Evolutionary conservation across 2,888 invertebrate species (phyloP), one percentile per base, ranked within the genome.

Genomic region (Opisthograptis luteolata): DNA sequence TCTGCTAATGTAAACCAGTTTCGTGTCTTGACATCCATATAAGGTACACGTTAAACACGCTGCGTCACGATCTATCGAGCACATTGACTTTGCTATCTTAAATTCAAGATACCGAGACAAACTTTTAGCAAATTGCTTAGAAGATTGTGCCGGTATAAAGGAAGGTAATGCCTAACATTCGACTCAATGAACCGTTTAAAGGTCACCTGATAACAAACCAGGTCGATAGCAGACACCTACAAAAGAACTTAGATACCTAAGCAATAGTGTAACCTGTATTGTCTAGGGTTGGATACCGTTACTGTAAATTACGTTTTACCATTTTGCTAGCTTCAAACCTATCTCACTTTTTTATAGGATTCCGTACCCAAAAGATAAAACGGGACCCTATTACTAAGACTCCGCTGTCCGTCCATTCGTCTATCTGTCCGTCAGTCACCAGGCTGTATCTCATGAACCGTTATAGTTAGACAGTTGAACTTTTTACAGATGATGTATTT

Each of bases 101-200:
- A 30, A 30, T 47, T 35, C n/a, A 17, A 10, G 17, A 30, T 7
- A 40, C 34, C 22, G 22, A 32, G 12, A 19, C 12, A 41, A 35
- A 41, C 41, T 30, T 15, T 42, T 28, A 36, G 25, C 9, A 27
- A 49, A 49, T 43, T 39, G 32, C 49, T 43, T 13, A 7, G 31
- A 32, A 43, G 43, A 49, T 49, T 27, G 27, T 22, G 27, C 19
- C 31, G 43, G 13, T 31, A 36, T 39, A 47, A 39, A 43, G 48
- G 31, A 24, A 32, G 35, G 39, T 46, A 36, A 42, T 49, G 32
- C 32, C 37, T 32, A 27, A 25, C 30, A 36, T 39, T 19, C 17
- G 41, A 40, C 28, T 12, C 39, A 32, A 43, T 49, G 49, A 49
- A 32, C 15, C 49, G 32, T 43, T 45, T 7, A 37, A 51, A 45